phyloP scores from a whole-genome alignment of 2,797 vertebrate species.

The Argyrosomus regius region DNA sequence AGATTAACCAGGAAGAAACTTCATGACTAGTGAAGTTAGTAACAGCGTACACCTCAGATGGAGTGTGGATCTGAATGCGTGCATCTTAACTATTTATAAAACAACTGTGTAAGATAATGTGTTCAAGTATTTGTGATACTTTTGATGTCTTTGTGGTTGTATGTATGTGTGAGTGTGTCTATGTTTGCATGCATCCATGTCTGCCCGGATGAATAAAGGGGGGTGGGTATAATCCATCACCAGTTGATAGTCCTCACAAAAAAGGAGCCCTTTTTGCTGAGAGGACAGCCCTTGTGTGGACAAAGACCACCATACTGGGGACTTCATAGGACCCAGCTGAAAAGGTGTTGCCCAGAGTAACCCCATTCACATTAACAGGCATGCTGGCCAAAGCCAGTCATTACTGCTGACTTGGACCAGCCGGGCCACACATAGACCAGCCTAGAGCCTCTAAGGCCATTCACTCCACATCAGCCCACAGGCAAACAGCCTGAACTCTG shows the following conservation, averaged over 20 bases:
- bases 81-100: not conserved
- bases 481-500: slow-evolving; percentile 78
- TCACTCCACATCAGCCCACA: slow-evolving; percentile 80
- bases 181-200: slow-evolving; percentile 75
- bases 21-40: not conserved
- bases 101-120: slow-evolving; percentile 25
- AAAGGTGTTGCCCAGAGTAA: slow-evolving; percentile 90
- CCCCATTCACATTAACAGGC: slow-evolving; percentile 86
- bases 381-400: slow-evolving; percentile 85
- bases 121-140: slow-evolving; percentile 37
- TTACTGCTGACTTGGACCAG: slow-evolving; percentile 87
- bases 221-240: slow-evolving; percentile 88
- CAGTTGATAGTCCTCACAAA: slow-evolving; percentile 87
- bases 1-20: not conserved
- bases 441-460: slow-evolving; percentile 82
- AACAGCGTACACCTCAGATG: slow-evolving; percentile 12
- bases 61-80: slow-evolving; percentile 14
- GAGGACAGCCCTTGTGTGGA: slow-evolving; percentile 88
- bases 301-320: slow-evolving; percentile 88
- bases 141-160: slow-evolving; percentile 50
- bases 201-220: slow-evolving; percentile 79
- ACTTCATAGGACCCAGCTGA: slow-evolving; percentile 87
- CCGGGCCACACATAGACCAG: slow-evolving; percentile 85
- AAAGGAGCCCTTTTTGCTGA: slow-evolving; percentile 85
- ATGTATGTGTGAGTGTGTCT: slow-evolving; percentile 53